These are phyloP conservation scores for Phenacoccus solenopsis DNA, from an alignment of 1,140 invertebrate genomes.

Conservation along the genomic window DNA sequence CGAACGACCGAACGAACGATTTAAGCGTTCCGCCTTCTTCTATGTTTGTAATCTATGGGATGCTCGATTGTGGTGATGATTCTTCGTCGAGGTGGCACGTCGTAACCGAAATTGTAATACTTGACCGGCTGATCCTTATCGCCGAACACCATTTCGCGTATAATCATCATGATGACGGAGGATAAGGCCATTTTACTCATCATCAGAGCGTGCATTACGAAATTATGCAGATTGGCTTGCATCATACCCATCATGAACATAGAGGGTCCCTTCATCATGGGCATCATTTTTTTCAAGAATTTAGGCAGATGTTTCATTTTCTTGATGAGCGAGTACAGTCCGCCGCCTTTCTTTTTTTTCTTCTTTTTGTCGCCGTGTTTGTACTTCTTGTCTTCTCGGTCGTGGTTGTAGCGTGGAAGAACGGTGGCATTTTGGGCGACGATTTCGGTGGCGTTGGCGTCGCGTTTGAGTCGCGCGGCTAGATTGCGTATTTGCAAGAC, in stretches of 20 bases:
- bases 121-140: conserved; percentile 2
- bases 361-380: neutral
- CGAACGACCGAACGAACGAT: too few relatives aligned
- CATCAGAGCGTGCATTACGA: conserved; percentile 5
- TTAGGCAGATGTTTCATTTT: neutral
- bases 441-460: neutral
- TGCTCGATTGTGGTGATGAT: neutral
- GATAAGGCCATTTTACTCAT: conserved; percentile 1
- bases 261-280: neutral
- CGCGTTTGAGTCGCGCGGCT: neutral
- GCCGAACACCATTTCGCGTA: neutral
- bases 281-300: neutral
- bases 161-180: conserved; percentile 1
- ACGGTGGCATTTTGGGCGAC: neutral
- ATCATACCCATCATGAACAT: conserved; percentile 9
- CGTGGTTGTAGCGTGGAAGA: neutral
- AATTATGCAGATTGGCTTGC: conserved; percentile 3
- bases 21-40: too few relatives aligned
- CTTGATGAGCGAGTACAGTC: neutral
- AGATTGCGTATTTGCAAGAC: neutral
- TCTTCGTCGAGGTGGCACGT: neutral
- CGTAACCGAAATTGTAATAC: conserved; percentile 13
- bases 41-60: neutral
- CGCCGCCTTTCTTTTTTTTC: neutral
- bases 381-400: neutral